Conservation (phyloP, 2,888 invertebrate species). For the Lepidochrysops patricia region DNA sequence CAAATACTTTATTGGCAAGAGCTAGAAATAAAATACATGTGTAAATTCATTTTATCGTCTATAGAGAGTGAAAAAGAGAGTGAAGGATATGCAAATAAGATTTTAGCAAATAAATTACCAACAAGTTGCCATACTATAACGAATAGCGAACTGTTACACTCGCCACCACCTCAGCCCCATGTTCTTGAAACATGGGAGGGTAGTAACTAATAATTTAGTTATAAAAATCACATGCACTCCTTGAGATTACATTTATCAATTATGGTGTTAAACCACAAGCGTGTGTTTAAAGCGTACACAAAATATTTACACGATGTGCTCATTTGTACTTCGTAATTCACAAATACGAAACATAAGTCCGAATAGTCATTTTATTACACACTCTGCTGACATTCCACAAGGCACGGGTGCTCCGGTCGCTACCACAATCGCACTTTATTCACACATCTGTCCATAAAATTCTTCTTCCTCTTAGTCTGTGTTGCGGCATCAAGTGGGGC, state of each 20-base stretch:
- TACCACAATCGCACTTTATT: constrained; percentile 86
- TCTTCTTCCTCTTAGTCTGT: constrained; percentile 80
- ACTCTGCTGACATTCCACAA: constrained; percentile 45
- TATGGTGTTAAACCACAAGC: constrained; percentile 41
- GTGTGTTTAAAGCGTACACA: constrained; percentile 53
- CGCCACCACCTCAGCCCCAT: constrained; percentile 50
- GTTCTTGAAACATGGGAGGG: constrained; percentile 63
- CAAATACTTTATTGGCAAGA: constrained; percentile 72
- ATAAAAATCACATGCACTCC: constrained; percentile 53
- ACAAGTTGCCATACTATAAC: constrained; percentile 65
- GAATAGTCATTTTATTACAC: constrained; percentile 58
- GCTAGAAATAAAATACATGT: constrained; percentile 50
- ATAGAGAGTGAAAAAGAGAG: constrained; percentile 58
- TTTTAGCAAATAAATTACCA: constrained; percentile 45
- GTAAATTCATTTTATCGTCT: constrained; percentile 55
- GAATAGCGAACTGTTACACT: constrained; percentile 56
- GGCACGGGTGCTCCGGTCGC: constrained; percentile 49
- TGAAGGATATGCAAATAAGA: constrained; percentile 51
- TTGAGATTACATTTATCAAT: constrained; percentile 69
- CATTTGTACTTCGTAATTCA: constrained; percentile 71
- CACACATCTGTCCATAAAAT: constrained; percentile 89
- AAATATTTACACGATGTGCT: constrained; percentile 67
- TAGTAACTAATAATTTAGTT: constrained; percentile 45
- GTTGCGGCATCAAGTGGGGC: constrained; percentile 73
- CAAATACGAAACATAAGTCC: constrained; percentile 55